Evolutionary conservation across 2,888 invertebrate genomes (phyloP), one percentile per base, ranked within the genome.

Genomic region (Philopedon plagiatum): DNA sequence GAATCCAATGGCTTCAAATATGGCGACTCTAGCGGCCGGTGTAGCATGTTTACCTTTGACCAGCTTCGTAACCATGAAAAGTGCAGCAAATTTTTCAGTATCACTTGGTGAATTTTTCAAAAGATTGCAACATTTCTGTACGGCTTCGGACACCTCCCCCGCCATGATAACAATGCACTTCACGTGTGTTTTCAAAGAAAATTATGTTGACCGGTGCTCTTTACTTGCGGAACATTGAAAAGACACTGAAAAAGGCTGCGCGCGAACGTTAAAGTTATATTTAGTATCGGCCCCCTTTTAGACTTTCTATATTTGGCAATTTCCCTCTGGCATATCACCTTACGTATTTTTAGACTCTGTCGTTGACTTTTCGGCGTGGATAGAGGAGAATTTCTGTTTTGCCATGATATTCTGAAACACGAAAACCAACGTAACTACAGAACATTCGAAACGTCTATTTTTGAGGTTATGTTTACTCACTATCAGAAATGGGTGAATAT

Each of bases 1-100:
- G 79, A 95, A 93, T 19, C 97, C 97, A 79, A 97, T 95, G 0
- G 95, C 94, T 86, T 96, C 94, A 81, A 97, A 95, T 1, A 97
- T 87, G 32, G 92, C 89, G 80, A 91, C 92, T 83, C 93, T 94
- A 0, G 85, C 83, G n/a, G 90, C 87, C 8, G 91, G 87, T 79
- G 90, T 91, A 83, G 95, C 94, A 80, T 95, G 94, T 82, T 93
- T 93, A 76, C 92, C 92, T 85, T 94, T 94, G 39, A 96, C 92
- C 63, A 96, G 86, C 85, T 96, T 97, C 1, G 96, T 96, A 62
- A 96, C 95, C 92, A 96, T 93, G 84, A 96, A 95, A 58, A 97
- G 88, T 0, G 93, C 95, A 41, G 96, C 96, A 84, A 97, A 95
- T 84, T 95, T 96, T 85, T 96, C 96, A 0, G 95, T 95, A 85